Base-by-base conservation (phyloP, 2,888 invertebrate species). In the Venustoraphidia nigricollis region DNA sequence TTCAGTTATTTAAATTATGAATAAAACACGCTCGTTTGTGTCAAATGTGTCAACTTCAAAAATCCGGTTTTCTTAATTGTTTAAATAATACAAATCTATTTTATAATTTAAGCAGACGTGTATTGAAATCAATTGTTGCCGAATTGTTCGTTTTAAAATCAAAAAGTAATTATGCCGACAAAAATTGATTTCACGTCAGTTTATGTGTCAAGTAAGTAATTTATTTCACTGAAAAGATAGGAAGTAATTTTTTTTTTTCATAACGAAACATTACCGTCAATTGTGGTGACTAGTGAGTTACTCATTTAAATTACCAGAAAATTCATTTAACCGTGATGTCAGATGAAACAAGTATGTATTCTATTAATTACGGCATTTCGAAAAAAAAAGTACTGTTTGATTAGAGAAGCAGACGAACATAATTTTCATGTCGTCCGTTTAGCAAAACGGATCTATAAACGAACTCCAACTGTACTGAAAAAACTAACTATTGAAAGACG, bases 151-250 rank as follows among this genome's bases (percentile, higher is more conserved):
- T 42, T 27, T 34, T 17, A 27, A 34, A 43, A 43, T 34, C 17
- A 8, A 34, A 10, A n/a, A 27, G 14, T 35, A 14, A 44, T 36
- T 36, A 44, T 44, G 44, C 44, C 44, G 11, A 44, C 35, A 35
- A 44, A 44, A 44, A 36, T 44, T 10, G 27, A 36, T 9, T 44
- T 44, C 14, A 36, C 36, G 5, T 36, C 36, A 11, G 36, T 44
- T 10, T 44, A 36, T 44, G 36, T 36, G 9, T 44, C 44, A 44
- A 36, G 44, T 44, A 11, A 44, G 44, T 44, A 11, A 3, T 68
- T 68, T 59, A 68, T 57, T 8, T 54, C 58, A 49, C 58, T 58
- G 57, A 55, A 58, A 54, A 51, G 17, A 10, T 17, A 3, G 36
- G 10, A 14, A 4, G 8, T 44, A 41, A 17, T 47, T 14, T 13